These are phyloP conservation scores for Hypanus sabinus DNA, from an alignment of 2,113 vertebrate species.

Conservation along the genomic window DNA sequence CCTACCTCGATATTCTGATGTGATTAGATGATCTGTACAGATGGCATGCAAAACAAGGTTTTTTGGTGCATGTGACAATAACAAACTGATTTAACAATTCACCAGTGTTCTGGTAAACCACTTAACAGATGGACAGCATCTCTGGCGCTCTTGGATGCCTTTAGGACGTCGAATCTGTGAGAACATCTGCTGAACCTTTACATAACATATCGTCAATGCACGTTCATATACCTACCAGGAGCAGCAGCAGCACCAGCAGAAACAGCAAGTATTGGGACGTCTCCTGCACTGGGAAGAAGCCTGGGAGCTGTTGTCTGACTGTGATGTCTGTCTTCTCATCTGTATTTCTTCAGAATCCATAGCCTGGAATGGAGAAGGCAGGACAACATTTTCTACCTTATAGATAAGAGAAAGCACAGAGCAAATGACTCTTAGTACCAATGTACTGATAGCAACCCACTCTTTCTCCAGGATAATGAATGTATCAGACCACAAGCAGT, in stretches of 20 bases:
- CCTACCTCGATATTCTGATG: no score
- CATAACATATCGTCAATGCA: neutral
- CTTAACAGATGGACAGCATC: neutral
- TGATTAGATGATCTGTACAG: no score
- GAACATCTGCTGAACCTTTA: neutral
- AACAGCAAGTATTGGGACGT: neutral
- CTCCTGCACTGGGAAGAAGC: neutral
- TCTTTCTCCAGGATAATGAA: neutral
- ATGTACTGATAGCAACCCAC: neutral
- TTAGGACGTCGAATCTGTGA: neutral
- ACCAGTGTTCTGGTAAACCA: neutral
- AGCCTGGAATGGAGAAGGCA: neutral
- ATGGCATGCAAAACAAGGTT: no score
- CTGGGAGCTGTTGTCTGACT: neutral
- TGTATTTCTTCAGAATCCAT: neutral
- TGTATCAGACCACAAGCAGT: neutral
- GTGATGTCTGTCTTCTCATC: neutral
- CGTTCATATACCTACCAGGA: slow-evolving; percentile 35
- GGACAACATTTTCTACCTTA: neutral
- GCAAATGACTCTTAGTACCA: neutral
- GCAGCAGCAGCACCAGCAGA: slow-evolving; percentile 42
- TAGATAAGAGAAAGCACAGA: neutral
- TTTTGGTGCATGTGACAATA: no score
- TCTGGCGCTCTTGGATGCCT: neutral
- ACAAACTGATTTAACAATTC: no score